phyloP scores from a whole-genome alignment of 2,888 invertebrate genomes.

The Drosophila histrio region DNA sequence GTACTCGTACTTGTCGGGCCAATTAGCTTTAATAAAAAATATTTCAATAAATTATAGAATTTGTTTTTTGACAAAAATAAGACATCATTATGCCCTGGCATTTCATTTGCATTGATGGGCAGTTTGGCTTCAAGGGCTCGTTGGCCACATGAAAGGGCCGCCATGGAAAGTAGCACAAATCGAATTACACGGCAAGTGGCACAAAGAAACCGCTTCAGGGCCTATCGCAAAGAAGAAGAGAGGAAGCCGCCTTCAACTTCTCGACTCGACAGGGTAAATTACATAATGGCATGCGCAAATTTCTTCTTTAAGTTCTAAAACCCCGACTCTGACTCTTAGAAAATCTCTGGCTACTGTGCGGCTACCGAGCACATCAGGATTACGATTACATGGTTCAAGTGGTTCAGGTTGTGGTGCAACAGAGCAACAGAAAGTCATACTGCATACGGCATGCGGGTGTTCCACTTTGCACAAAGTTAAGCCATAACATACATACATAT shows the following conservation, averaged over 20 bases:
- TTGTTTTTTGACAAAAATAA: slow-evolving; percentile 19
- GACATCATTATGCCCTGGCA: slow-evolving; percentile 35
- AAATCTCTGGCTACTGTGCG: slow-evolving; percentile 43
- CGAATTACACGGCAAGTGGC: slow-evolving; percentile 58
- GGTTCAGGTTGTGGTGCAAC: slow-evolving; percentile 22
- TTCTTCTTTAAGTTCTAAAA: slow-evolving; percentile 21
- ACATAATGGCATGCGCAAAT: slow-evolving; percentile 77
- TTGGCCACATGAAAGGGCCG: slow-evolving; percentile 58
- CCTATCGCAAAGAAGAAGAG: slow-evolving; percentile 20
- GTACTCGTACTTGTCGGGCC: slow-evolving; percentile 49
- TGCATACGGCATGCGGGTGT: slow-evolving; percentile 65
- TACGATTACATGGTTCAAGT: slow-evolving; percentile 65
- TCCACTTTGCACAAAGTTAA: slow-evolving; percentile 65
- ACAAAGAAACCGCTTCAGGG: slow-evolving; percentile 43
- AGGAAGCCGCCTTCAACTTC: slow-evolving; percentile 27
- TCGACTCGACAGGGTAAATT: slow-evolving; percentile 65
- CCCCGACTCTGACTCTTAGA: neutral
- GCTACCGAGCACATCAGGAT: slow-evolving; percentile 54
- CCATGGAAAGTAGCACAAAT: slow-evolving; percentile 71
- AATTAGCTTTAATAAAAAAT: slow-evolving; percentile 73
- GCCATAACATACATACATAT: slow-evolving; percentile 53
- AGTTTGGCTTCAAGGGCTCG: slow-evolving; percentile 26
- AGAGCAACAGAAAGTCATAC: slow-evolving; percentile 50
- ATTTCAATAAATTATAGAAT: slow-evolving; percentile 68
- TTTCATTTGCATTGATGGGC: slow-evolving; percentile 68